A percentile compares a stretch with the other conserved stretches of the same genome.
These are phyloP conservation scores for Trachurus trachurus DNA, from an alignment of 2,797 vertebrate species.

Conservation along the genomic window DNA sequence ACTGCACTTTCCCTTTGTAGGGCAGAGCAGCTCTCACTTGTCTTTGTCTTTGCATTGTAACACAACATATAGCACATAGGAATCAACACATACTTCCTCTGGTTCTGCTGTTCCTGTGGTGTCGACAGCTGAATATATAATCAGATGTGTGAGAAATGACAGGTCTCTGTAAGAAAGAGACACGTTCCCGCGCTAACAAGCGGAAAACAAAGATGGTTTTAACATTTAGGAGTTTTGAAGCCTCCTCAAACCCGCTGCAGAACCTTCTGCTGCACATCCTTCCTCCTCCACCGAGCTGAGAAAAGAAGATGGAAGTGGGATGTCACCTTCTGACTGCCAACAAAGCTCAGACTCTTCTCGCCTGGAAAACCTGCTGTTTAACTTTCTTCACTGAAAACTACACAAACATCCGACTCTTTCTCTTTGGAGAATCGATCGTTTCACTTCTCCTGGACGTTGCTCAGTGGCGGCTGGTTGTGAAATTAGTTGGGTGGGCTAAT, in stretches of 20 bases:
- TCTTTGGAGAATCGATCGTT: not conserved
- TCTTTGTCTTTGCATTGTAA: not conserved
- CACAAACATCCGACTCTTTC: no score
- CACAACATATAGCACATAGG: not conserved
- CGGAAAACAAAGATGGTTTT: not conserved
- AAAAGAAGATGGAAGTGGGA: slow-evolving; percentile 14
- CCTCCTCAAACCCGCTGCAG: not conserved
- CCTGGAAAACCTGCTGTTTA: slow-evolving; percentile 27
- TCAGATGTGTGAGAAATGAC: slow-evolving; percentile 36
- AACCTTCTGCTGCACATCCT: slow-evolving; percentile 35
- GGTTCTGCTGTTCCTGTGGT: not conserved
- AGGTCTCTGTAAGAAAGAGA: slow-evolving; percentile 7
- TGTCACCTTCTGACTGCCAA: slow-evolving; percentile 56
- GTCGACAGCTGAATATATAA: slow-evolving; percentile 3
- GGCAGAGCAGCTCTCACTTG: no score
- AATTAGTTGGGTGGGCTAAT: no score
- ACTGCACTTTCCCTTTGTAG: no score
- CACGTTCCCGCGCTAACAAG: slow-evolving; percentile 29
- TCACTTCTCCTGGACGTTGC: not conserved
- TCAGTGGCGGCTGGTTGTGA: no score
- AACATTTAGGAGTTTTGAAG: not conserved
- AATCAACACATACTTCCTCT: slow-evolving; percentile 38
- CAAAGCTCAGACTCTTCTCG: slow-evolving; percentile 3
- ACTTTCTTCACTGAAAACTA: not conserved
- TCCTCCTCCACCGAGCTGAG: slow-evolving; percentile 24